A percentile compares a stretch with the other conserved stretches of the same genome.
phyloP scores from a whole-genome alignment of 1,140 invertebrate genomes.

The Euwallacea similis region DNA sequence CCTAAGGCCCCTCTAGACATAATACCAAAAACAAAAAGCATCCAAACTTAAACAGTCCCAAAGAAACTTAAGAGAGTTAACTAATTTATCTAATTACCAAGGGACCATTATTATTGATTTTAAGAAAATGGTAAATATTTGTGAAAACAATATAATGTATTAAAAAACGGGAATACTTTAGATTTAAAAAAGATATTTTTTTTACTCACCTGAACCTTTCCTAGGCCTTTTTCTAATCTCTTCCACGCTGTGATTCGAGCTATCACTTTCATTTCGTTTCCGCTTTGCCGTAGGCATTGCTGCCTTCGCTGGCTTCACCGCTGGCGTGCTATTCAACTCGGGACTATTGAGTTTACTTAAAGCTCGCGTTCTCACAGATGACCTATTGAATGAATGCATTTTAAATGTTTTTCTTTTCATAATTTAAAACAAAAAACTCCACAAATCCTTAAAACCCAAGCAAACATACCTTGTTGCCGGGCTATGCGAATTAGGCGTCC shows the following conservation, averaged over 20 bases:
- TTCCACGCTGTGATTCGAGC: slow-evolving; percentile 66
- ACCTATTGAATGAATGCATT: slow-evolving; percentile 18
- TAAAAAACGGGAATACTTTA: too few relatives aligned
- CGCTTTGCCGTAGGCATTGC: slow-evolving; percentile 59
- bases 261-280: slow-evolving; percentile 76
- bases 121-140: neutral
- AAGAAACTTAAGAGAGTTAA: too few relatives aligned
- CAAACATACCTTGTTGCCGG: slow-evolving; percentile 43
- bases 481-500: slow-evolving; percentile 46
- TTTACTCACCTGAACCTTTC: slow-evolving; percentile 55
- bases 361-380: slow-evolving; percentile 65
- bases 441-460: neutral
- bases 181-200: neutral
- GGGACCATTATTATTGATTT: too few relatives aligned
- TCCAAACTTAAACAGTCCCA: too few relatives aligned
- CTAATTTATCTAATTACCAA: neutral
- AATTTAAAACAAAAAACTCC: slow-evolving; percentile 2
- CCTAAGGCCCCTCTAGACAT: too few relatives aligned
- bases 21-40: too few relatives aligned
- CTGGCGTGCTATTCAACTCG: slow-evolving; percentile 58
- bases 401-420: slow-evolving; percentile 6
- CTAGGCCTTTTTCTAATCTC: slow-evolving; percentile 55
- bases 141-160: neutral
- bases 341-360: slow-evolving; percentile 72
- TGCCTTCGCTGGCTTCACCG: slow-evolving; percentile 32